Conservation (phyloP, 92 coral and sea anemone species). For the Isaurus tuberculatus region DNA sequence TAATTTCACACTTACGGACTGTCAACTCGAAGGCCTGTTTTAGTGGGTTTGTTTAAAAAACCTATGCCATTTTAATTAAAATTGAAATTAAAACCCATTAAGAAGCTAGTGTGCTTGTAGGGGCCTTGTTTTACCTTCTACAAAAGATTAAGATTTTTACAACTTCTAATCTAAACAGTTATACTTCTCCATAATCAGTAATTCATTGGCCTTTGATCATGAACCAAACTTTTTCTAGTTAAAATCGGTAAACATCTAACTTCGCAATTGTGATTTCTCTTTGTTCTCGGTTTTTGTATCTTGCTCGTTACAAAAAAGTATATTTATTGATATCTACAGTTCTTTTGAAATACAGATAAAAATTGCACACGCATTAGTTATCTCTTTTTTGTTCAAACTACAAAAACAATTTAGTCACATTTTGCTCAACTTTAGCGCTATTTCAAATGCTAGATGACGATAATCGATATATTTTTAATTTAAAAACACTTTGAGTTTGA, state of each 20-base stretch:
- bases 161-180: constrained; percentile 25
- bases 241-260: constrained; percentile 7
- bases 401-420: neutral
- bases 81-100: constrained; percentile 45
- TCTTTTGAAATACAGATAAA: constrained; percentile 16
- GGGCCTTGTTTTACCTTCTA: constrained; percentile 38
- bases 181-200: neutral
- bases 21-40: neutral
- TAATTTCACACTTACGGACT: neutral
- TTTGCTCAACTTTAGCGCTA: neutral
- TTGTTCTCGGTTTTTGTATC: constrained; percentile 14
- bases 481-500: neutral
- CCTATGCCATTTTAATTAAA: constrained; percentile 38
- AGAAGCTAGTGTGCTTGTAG: constrained; percentile 35
- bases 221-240: neutral
- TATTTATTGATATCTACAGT: constrained; percentile 10
- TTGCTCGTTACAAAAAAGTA: neutral
- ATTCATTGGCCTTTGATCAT: neutral
- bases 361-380: neutral
- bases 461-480: neutral
- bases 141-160: constrained; percentile 12
- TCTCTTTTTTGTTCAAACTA: neutral
- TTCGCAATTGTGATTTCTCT: neutral
- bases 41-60: neutral
- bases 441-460: neutral